phyloP scores from a whole-genome alignment of 92 coral and sea anemone genomes.

The Anthopleura xanthogrammica region DNA sequence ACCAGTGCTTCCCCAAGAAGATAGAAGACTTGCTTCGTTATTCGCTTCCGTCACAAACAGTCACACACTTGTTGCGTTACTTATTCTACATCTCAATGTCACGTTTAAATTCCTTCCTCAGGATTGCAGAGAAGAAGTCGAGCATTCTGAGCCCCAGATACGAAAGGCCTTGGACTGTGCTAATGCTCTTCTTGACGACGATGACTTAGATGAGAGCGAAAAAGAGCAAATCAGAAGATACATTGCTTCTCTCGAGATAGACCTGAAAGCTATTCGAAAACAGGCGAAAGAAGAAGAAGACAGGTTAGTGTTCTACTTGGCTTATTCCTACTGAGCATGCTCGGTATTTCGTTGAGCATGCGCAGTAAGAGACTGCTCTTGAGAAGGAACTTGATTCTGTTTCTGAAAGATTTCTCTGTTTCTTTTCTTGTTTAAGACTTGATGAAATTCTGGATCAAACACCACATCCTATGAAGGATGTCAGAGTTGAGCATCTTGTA shows the following conservation, averaged over 20 bases:
- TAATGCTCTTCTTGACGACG: constrained; percentile 29
- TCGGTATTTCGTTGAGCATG: not conserved
- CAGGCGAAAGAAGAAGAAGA: constrained; percentile 26
- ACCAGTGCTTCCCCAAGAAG: no score
- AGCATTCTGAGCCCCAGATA: constrained; percentile 33
- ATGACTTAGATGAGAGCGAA: constrained; percentile 30
- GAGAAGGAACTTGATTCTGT: no score
- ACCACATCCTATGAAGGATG: not conserved
- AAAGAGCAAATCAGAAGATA: constrained; percentile 31
- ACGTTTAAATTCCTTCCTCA: not conserved
- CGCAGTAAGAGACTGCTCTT: not conserved
- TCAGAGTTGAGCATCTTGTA: not conserved
- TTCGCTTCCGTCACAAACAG: not conserved
- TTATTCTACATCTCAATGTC: not conserved
- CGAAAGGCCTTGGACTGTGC: constrained; percentile 45
- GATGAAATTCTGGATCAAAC: not conserved
- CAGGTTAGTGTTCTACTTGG: constrained; percentile 3
- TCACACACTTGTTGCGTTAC: not conserved
- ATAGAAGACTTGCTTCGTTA: not conserved
- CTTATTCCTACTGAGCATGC: not conserved
- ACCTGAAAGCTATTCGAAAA: constrained; percentile 24
- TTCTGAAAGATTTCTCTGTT: not conserved
- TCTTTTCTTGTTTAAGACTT: not conserved
- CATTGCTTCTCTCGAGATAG: constrained; percentile 17
- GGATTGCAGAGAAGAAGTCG: constrained; percentile 52